These are phyloP conservation scores for Megaceryle torquata DNA, from an alignment of 2,113 vertebrate species.

Conservation along the genomic window DNA sequence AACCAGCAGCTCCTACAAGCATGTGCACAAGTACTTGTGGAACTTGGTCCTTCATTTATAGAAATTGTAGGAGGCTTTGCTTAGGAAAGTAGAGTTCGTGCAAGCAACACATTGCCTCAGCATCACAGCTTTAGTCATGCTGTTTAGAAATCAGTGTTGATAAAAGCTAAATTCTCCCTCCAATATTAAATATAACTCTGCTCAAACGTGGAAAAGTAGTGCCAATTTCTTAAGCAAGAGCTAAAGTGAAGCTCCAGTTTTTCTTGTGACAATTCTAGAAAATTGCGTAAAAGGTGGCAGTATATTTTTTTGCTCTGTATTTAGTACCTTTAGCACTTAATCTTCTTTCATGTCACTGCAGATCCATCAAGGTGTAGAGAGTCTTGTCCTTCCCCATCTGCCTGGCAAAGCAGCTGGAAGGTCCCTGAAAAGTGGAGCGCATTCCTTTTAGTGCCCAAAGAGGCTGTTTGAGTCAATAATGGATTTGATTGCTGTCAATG, in stretches of 20 bases:
- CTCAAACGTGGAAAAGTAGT: not conserved
- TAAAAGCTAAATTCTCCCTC: conserved; percentile 42
- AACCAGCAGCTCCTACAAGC: not conserved
- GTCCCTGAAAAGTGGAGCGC: not conserved
- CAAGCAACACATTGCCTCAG: conserved; percentile 17
- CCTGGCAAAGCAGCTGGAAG: not conserved
- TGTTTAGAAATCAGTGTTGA: conserved; percentile 22
- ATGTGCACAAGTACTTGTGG: not conserved
- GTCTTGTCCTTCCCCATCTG: not conserved
- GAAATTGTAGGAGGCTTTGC: conserved; percentile 18
- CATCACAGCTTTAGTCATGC: conserved; percentile 34
- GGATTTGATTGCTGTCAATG: not conserved
- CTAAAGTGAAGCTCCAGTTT: not conserved
- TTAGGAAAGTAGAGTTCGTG: conserved; percentile 14
- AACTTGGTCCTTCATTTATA: not conserved
- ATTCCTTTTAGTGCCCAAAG: not conserved
- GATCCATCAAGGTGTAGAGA: not conserved
- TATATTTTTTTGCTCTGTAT: not conserved
- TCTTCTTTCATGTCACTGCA: not conserved
- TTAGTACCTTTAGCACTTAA: not conserved
- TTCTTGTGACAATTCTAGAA: conserved; percentile 1
- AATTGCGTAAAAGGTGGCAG: not conserved
- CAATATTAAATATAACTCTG: conserved; percentile 54
- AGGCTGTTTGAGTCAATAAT: not conserved
- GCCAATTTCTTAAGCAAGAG: not conserved